Conservation (phyloP, 2,797 vertebrate genomes). For the Bovichtus diacanthus region DNA sequence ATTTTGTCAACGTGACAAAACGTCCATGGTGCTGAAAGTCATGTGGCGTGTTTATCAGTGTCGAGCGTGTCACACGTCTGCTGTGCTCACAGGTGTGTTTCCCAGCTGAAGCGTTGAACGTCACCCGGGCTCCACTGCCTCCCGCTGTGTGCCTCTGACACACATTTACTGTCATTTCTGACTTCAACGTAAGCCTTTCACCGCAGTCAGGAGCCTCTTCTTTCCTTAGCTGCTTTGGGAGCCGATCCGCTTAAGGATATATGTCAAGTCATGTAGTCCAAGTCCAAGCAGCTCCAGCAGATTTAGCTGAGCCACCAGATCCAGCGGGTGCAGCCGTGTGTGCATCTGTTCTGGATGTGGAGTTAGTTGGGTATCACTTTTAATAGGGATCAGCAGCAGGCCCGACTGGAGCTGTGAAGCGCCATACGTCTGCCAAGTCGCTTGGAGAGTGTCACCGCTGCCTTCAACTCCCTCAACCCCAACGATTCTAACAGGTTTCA, state of each 20-base stretch:
- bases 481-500: constrained; percentile 67
- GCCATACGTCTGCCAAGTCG: constrained; percentile 73
- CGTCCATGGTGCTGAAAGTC: constrained; percentile 7
- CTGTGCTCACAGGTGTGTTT: constrained; percentile 20
- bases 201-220: constrained; percentile 36
- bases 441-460: constrained; percentile 33
- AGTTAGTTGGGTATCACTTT: constrained; percentile 60
- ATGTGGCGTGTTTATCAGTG: constrained; percentile 32
- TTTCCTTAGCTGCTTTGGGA: constrained; percentile 64
- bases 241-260: constrained; percentile 69
- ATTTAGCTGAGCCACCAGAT: constrained; percentile 7
- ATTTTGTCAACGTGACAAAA: constrained; percentile 2
- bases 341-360: constrained; percentile 23
- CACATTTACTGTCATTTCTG: constrained; percentile 51
- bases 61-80: constrained; percentile 35
- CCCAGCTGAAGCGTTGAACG: constrained; percentile 1
- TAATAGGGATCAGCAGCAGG: constrained; percentile 70
- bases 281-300: constrained; percentile 1
- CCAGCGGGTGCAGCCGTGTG: neutral
- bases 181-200: constrained; percentile 52
- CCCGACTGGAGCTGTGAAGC: constrained; percentile 60
- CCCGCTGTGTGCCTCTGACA: constrained; percentile 50
- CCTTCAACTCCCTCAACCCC: constrained; percentile 40
- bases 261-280: constrained; percentile 51
- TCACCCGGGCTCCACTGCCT: constrained; percentile 25